phyloP scores from a whole-genome alignment of 2,888 invertebrate species.

The Deilephila elpenor region DNA sequence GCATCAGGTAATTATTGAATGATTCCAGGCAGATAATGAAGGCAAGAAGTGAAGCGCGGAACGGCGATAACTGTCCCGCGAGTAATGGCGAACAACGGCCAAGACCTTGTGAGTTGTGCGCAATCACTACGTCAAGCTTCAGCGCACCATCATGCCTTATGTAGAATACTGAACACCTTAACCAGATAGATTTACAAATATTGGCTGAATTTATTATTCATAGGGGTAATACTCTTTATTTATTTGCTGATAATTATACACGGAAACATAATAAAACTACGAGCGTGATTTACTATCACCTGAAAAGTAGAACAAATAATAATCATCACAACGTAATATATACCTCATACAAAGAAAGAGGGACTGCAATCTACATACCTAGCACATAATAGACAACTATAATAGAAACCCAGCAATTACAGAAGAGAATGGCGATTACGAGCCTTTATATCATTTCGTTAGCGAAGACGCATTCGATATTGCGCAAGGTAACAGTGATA shows the following conservation, averaged over 20 bases:
- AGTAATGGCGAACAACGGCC: constrained; percentile 48
- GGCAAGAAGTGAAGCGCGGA: constrained; percentile 70
- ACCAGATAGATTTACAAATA: background rate
- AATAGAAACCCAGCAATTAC: constrained; percentile 20
- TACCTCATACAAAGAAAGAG: background rate
- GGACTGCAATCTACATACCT: background rate
- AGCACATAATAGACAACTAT: background rate
- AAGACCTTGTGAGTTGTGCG: constrained; percentile 48
- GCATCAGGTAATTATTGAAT: constrained; percentile 55
- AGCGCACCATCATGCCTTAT: background rate
- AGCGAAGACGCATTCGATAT: background rate
- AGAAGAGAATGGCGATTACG: constrained; percentile 1
- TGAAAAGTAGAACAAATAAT: background rate
- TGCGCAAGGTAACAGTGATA: constrained; percentile 37
- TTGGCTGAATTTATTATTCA: background rate
- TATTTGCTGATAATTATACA: too few relatives aligned
- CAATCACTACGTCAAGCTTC: constrained; percentile 16
- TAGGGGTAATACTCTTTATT: too few relatives aligned
- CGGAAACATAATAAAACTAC: too few relatives aligned
- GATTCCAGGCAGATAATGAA: constrained; percentile 55
- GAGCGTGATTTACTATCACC: too few relatives aligned
- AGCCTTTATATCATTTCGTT: background rate
- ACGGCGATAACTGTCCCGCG: constrained; percentile 55
- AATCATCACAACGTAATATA: background rate
- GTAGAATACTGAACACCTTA: background rate